Conservation (phyloP, 1,140 invertebrate species). For the Trypoxylus dichotomus region DNA sequence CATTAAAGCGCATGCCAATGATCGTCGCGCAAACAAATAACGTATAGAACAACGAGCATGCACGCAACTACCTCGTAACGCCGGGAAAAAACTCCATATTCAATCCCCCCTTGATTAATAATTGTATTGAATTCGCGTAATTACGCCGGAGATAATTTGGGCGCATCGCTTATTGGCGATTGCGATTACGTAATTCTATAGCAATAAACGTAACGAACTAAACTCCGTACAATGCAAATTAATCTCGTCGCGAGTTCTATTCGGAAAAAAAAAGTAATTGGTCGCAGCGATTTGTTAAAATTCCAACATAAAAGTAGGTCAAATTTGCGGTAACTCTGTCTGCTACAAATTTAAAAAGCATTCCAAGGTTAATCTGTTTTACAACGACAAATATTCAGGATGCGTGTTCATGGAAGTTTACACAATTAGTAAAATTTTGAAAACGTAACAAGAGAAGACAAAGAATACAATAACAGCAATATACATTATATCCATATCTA, state of each 20-base stretch:
- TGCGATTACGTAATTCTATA: neutral
- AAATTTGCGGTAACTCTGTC: too few species aligned
- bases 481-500: too few species aligned
- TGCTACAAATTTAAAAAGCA: too few species aligned
- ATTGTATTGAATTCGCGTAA: neutral
- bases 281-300: too few species aligned
- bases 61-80: neutral
- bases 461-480: too few species aligned
- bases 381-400: too few species aligned
- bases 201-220: neutral
- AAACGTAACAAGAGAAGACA: too few species aligned
- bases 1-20: neutral
- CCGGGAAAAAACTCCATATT: neutral
- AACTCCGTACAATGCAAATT: neutral
- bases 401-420: too few species aligned
- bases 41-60: neutral
- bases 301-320: too few species aligned
- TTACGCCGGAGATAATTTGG: neutral
- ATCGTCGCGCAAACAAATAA: neutral
- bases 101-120: neutral
- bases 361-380: too few species aligned
- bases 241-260: neutral
- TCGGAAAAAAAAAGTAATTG: too few species aligned
- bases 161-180: neutral
- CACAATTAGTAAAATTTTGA: too few species aligned